Conservation (phyloP, 2,888 invertebrate species). For the Drosophila picticornis region DNA sequence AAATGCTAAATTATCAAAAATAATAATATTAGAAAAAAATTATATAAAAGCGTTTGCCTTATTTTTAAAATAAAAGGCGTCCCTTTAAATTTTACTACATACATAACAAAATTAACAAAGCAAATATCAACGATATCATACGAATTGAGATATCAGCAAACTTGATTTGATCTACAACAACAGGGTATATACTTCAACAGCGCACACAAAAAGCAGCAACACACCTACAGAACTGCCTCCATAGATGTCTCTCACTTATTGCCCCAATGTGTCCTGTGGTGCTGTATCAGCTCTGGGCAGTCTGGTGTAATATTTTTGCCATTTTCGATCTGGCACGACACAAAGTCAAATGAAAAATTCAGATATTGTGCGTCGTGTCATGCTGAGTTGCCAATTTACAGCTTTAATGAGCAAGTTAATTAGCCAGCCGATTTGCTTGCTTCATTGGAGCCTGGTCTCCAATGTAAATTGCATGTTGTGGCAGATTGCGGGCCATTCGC, state of each 20-base stretch:
- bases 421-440: constrained; percentile 35
- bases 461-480: constrained; percentile 46
- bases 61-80: neutral
- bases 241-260: constrained; percentile 10
- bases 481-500: constrained; percentile 49
- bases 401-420: constrained; percentile 70
- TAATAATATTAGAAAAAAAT: neutral
- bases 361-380: constrained; percentile 53
- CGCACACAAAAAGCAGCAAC: neutral
- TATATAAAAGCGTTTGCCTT: neutral
- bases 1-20: neutral
- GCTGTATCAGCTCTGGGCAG: neutral
- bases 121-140: neutral
- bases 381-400: constrained; percentile 64
- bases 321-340: constrained; percentile 21
- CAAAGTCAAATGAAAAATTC: constrained; percentile 35
- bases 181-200: constrained; percentile 4
- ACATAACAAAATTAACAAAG: neutral
- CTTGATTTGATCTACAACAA: neutral
- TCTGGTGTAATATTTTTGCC: constrained; percentile 12
- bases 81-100: neutral
- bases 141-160: neutral
- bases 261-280: neutral
- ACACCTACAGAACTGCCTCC: neutral
- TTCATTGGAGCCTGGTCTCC: neutral